Evolutionary conservation across 2,888 invertebrate species (phyloP), one percentile per base, ranked within the genome.

Genomic region (Spialia ferax): DNA sequence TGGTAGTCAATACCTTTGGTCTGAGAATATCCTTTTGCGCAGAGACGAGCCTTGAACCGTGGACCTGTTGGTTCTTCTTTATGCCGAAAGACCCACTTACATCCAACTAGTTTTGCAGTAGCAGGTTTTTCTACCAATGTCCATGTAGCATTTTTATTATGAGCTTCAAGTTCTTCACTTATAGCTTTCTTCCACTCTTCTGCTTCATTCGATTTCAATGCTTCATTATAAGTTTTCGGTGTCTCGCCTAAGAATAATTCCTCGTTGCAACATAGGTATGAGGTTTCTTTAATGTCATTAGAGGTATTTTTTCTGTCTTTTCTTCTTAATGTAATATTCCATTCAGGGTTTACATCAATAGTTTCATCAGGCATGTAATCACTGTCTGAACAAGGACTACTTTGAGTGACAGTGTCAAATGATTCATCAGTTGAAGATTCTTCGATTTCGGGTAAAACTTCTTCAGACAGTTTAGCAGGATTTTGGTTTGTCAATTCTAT

Each of bases 21-120:
- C 48, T 73, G 68, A 63, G 71, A 42, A 63, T 52, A 70, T 15
- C 73, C 72, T 69, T 75, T 76, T 13, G 76, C 76, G 75, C 75
- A 76, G 0, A 77, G 54, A 35, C 77, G 66, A 8, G 77, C 62
- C 50, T 76, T 79, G 54, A 55, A 77, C 0, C 69, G 7, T 5
- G 67, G 73, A 64, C 74, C 73, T 18, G 69, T 70, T 69, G 72
- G 66, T 65, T 73, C 63, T n/a, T 73, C 67, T 65, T 77, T 75
- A 0, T 71, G 50, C 6, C 73, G 48, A 26, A 74, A 77, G 1
- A 74, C 75, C 74, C 74, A 76, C 63, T 75, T 74, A 29, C 71
- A 71, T 10, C 63, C 63, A 22, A 75, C 71, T 0, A 66, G 8
- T 11, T 71, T 72, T 0, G 64, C 62, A 20, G 63, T 63, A 26